These are phyloP conservation scores for Arvicanthis niloticus DNA, from an alignment of 2,113 vertebrate species.

Conservation along the genomic window DNA sequence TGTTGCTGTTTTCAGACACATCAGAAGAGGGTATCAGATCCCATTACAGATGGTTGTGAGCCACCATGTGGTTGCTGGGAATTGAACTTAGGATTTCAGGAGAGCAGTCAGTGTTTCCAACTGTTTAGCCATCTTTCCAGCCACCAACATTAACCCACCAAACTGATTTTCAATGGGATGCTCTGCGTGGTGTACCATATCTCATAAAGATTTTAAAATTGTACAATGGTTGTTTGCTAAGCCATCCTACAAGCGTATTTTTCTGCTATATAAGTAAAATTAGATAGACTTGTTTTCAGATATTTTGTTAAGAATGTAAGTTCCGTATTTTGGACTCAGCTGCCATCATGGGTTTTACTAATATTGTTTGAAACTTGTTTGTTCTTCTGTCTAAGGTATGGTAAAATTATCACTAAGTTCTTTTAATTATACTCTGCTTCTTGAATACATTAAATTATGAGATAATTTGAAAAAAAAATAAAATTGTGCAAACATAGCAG, in stretches of 20 bases:
- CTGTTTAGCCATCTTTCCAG: too few species aligned
- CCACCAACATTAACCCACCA: not conserved
- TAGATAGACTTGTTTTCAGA: not conserved
- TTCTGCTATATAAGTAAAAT: not conserved
- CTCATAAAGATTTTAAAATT: not conserved
- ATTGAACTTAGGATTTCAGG: too few species aligned
- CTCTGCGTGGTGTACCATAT: not conserved
- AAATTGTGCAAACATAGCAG: not conserved
- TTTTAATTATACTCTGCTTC: not conserved
- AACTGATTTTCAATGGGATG: not conserved
- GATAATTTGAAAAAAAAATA: not conserved
- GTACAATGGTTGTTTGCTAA: not conserved
- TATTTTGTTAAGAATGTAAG: not conserved
- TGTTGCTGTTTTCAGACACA: too few species aligned
- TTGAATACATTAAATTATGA: not conserved
- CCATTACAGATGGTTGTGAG: too few species aligned
- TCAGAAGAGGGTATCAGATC: too few species aligned
- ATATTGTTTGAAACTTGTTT: not conserved
- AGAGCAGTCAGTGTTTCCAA: too few species aligned
- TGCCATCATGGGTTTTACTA: not conserved
- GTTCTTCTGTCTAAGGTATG: not conserved
- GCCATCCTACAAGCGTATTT: not conserved
- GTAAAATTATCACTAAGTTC: not conserved
- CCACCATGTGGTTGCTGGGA: too few species aligned
- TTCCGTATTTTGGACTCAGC: not conserved